phyloP scores from a whole-genome alignment of 2,797 vertebrate genomes.

The Sandelia bainsii region DNA sequence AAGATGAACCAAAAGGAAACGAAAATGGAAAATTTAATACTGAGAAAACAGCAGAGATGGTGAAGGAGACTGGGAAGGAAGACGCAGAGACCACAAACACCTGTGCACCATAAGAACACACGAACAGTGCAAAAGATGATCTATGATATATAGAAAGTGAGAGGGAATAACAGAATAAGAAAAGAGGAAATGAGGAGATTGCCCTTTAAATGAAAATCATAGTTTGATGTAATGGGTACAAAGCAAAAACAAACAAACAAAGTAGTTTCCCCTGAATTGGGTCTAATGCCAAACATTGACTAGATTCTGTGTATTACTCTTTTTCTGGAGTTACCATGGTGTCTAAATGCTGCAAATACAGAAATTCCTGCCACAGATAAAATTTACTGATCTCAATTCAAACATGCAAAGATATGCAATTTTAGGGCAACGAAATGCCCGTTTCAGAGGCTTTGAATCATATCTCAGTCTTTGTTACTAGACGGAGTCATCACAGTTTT shows the following conservation, averaged over 20 bases:
- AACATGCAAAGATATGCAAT: not conserved
- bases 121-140: not conserved
- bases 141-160: not conserved
- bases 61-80: conserved; percentile 64
- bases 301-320: not conserved
- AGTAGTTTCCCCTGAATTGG: not conserved
- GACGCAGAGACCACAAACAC: conserved; percentile 41
- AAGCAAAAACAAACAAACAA: not conserved
- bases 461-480: not conserved
- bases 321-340: not conserved
- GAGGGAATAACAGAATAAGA: not conserved
- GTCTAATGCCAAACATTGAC: not conserved
- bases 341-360: not conserved
- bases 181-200: not conserved
- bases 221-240: not conserved
- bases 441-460: not conserved
- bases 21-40: conserved; percentile 68
- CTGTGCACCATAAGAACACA: not conserved
- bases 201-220: not conserved
- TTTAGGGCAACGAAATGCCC: not conserved
- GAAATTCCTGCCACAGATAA: not conserved
- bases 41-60: conserved; percentile 47
- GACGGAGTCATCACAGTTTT: not conserved
- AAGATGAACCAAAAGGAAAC: conserved; percentile 79
- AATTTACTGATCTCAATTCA: not conserved